phyloP scores from a whole-genome alignment of 2,888 invertebrate species.

The Spilarctia lutea region DNA sequence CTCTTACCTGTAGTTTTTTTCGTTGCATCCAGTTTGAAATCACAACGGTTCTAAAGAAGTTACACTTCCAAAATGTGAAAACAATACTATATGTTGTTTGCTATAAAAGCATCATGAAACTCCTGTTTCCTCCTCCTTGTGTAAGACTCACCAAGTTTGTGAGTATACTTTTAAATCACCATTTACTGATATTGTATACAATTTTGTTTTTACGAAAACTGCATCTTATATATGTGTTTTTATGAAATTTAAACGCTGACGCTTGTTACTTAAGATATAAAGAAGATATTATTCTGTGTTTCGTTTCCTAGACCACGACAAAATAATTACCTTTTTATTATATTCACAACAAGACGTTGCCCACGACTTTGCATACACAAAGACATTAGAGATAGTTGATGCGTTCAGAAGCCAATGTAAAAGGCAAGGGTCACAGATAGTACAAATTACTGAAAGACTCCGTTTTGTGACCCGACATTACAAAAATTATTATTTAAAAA shows the following conservation, averaged over 20 bases:
- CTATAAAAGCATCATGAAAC: not conserved
- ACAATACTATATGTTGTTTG: not conserved
- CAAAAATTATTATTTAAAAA: not conserved
- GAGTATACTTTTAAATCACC: too few species aligned
- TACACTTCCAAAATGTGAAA: too few species aligned
- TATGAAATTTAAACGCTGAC: slow-evolving; percentile 28
- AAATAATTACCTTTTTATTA: slow-evolving; percentile 48
- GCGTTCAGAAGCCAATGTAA: not conserved
- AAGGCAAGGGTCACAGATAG: not conserved
- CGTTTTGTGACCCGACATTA: not conserved
- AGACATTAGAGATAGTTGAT: slow-evolving; percentile 3
- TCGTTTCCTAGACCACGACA: slow-evolving; percentile 54
- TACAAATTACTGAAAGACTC: not conserved
- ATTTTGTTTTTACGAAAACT: not conserved
- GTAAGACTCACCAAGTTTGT: not conserved
- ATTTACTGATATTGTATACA: not conserved
- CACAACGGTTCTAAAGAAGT: too few species aligned
- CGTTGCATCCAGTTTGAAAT: too few species aligned
- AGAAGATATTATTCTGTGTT: slow-evolving; percentile 31
- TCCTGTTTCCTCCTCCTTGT: too few species aligned
- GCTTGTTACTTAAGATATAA: slow-evolving; percentile 32
- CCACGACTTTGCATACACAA: slow-evolving; percentile 14
- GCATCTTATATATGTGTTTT: not conserved
- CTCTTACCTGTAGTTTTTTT: too few species aligned
- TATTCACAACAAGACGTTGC: slow-evolving; percentile 24